Evolutionary conservation across 2,113 vertebrate genomes (phyloP).

Genomic region (Sarotherodon lohbergeri): DNA sequence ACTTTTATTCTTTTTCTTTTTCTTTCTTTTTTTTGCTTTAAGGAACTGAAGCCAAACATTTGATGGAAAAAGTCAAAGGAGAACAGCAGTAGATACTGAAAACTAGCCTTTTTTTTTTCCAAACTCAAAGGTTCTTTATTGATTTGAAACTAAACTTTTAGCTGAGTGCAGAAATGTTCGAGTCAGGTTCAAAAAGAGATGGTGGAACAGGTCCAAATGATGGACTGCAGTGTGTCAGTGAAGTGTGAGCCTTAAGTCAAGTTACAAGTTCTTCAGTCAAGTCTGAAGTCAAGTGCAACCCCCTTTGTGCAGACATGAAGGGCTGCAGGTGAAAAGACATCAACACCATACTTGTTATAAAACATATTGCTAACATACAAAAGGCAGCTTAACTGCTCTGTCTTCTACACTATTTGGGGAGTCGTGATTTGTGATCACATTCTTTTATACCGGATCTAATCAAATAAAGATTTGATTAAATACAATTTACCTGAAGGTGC

Average conservation of each 20-base stretch:
- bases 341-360: not conserved
- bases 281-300: not conserved
- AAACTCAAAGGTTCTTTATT: constrained; percentile 16
- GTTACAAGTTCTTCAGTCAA: not conserved
- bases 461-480: not conserved
- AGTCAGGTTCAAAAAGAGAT: not conserved
- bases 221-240: not conserved
- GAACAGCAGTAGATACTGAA: not conserved
- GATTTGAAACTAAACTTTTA: constrained; percentile 2
- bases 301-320: not conserved
- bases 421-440: not conserved
- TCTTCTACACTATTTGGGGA: not conserved
- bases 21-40: not conserved
- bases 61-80: not conserved
- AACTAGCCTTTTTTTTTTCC: not conserved
- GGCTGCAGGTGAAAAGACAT: not conserved
- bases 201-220: not conserved
- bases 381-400: not conserved
- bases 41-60: not conserved
- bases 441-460: not conserved
- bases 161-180: not conserved
- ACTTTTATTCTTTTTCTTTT: not conserved
- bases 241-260: not conserved
- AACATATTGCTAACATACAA: not conserved
- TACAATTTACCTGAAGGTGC: not conserved